Evolutionary conservation across 2,113 vertebrate genomes (phyloP).

Genomic region (Leptobrachium ailaonicum): DNA sequence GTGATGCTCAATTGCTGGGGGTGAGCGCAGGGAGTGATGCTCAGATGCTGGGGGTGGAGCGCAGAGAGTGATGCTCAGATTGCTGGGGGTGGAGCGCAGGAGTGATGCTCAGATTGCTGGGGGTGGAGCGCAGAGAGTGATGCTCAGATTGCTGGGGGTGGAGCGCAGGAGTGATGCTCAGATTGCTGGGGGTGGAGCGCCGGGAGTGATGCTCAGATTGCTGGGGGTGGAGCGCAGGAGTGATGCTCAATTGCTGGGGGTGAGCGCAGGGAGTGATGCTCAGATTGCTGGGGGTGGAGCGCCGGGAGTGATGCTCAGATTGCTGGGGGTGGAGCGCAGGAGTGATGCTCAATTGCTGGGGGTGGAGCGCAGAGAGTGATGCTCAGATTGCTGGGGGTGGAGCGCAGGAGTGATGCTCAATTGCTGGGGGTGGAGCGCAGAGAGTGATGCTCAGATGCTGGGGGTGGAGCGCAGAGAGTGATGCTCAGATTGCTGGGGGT

Average conservation of each 20-base stretch:
- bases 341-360: too few species aligned
- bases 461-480: neutral
- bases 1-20: neutral
- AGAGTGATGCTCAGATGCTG: neutral
- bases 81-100: too few species aligned
- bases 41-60: neutral
- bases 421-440: neutral
- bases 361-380: too few species aligned
- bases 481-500: neutral
- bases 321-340: neutral
- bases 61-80: too few species aligned
- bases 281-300: constrained; percentile 82
- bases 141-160: neutral
- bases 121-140: neutral
- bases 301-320: constrained; percentile 51
- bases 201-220: too few species aligned
- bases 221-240: neutral
- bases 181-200: neutral
- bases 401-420: neutral
- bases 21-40: too few species aligned
- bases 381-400: too few species aligned
- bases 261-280: constrained; percentile 51
- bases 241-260: neutral
- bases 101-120: neutral
- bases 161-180: neutral